phyloP scores from a whole-genome alignment of 2,888 invertebrate species.

The Troides aeacus region DNA sequence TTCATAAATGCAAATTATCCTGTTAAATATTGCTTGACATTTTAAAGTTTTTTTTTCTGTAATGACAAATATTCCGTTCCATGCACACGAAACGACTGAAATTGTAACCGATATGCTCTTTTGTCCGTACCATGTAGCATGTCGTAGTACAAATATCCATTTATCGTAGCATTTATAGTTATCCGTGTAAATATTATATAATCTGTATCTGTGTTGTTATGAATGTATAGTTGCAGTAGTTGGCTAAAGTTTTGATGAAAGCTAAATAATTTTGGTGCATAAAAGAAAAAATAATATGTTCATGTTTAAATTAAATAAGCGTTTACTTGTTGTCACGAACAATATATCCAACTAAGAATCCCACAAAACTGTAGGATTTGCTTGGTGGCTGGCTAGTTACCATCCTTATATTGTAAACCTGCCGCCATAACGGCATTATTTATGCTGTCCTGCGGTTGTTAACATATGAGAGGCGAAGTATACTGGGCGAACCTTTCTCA shows the following conservation, averaged over 20 bases:
- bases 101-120: constrained; percentile 9
- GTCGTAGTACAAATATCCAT: constrained; percentile 41
- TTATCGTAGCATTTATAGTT: constrained; percentile 39
- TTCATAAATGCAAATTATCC: constrained; percentile 2
- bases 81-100: constrained; percentile 28
- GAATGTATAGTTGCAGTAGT: neutral
- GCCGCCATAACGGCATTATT: too few relatives aligned
- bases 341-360: too few relatives aligned
- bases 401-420: too few relatives aligned
- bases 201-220: constrained; percentile 35
- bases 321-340: neutral
- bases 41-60: constrained; percentile 4
- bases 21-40: neutral
- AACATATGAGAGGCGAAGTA: too few relatives aligned
- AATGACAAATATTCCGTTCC: constrained; percentile 21
- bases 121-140: constrained; percentile 30
- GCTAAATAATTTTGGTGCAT: constrained; percentile 5
- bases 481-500: too few relatives aligned
- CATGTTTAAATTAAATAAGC: neutral
- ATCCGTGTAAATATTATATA: constrained; percentile 35
- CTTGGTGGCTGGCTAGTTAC: too few relatives aligned
- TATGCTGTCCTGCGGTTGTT: too few relatives aligned
- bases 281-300: neutral
- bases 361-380: too few relatives aligned
- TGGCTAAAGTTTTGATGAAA: constrained; percentile 13